phyloP scores from a whole-genome alignment of 2,113 vertebrate genomes.

The Rhabdornis inornatus region DNA sequence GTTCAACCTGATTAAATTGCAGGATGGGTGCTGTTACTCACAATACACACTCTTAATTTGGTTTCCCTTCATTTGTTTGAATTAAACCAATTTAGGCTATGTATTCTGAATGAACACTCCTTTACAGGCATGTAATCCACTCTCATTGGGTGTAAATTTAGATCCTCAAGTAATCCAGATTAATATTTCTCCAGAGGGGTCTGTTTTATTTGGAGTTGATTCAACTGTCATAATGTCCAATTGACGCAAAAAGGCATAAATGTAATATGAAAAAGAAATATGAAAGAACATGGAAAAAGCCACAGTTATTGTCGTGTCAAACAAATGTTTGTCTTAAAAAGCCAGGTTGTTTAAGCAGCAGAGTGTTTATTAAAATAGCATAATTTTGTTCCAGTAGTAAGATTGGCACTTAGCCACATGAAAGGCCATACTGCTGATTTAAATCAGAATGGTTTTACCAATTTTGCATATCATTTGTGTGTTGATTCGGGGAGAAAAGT shows the following conservation, averaged over 20 bases:
- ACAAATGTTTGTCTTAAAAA: not conserved
- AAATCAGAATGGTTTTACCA: not conserved
- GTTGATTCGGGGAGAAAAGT: not conserved
- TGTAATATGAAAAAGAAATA: not conserved
- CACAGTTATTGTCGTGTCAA: not conserved
- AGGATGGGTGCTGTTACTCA: not conserved
- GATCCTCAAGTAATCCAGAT: not conserved
- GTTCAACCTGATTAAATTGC: not conserved
- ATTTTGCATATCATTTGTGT: not conserved
- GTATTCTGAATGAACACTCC: not conserved
- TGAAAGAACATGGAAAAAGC: not conserved
- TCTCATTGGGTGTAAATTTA: not conserved
- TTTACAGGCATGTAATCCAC: not conserved
- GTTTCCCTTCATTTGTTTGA: constrained; percentile 11
- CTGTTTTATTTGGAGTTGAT: not conserved
- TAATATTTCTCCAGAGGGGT: not conserved
- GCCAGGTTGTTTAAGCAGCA: not conserved
- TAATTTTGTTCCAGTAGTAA: not conserved
- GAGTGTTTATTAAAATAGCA: not conserved
- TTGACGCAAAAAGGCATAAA: not conserved
- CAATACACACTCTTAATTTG: not conserved
- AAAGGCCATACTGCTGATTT: not conserved
- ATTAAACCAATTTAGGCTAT: not conserved
- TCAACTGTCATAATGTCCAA: not conserved
- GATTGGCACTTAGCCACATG: not conserved